These are phyloP conservation scores for Enteromius afrohamiltoni DNA, from an alignment of 2,797 vertebrate genomes.

Conservation along the genomic window DNA sequence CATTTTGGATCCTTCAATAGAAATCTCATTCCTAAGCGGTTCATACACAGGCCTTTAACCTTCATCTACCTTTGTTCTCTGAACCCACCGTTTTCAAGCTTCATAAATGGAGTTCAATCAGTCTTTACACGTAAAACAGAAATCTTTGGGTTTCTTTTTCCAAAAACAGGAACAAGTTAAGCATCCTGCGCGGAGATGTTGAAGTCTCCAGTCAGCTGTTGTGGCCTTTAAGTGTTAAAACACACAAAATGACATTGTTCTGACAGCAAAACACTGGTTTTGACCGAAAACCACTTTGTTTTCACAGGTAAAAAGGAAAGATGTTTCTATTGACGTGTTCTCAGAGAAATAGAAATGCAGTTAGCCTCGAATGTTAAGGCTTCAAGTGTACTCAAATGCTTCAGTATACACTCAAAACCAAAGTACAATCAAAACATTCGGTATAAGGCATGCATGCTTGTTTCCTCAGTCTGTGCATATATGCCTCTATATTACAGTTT, in stretches of 20 bases:
- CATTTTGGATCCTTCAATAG: neutral
- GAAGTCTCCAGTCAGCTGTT: neutral
- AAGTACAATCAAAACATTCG: conserved; percentile 27
- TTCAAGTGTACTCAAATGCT: conserved; percentile 24
- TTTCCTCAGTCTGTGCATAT: conserved; percentile 20
- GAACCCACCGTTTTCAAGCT: neutral
- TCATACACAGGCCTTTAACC: neutral
- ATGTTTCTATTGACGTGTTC: conserved; percentile 2
- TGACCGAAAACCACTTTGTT: neutral
- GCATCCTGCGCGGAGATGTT: neutral
- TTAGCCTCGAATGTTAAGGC: conserved; percentile 25
- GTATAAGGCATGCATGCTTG: conserved; percentile 44
- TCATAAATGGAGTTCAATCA: neutral
- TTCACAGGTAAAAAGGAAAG: conserved; percentile 9
- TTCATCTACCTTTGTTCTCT: neutral
- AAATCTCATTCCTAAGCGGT: neutral
- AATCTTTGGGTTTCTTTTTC: conserved; percentile 41
- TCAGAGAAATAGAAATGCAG: conserved; percentile 22
- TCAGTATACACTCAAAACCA: conserved; percentile 22
- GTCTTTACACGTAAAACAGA: conserved; percentile 18
- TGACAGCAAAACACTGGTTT: conserved; percentile 32
- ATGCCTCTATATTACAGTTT: conserved; percentile 34
- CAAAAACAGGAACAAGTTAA: conserved; percentile 26
- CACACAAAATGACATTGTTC: conserved; percentile 38
- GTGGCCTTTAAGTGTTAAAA: conserved; percentile 49